phyloP scores from a whole-genome alignment of 2,888 invertebrate genomes.

The Drosophila longiperda region DNA sequence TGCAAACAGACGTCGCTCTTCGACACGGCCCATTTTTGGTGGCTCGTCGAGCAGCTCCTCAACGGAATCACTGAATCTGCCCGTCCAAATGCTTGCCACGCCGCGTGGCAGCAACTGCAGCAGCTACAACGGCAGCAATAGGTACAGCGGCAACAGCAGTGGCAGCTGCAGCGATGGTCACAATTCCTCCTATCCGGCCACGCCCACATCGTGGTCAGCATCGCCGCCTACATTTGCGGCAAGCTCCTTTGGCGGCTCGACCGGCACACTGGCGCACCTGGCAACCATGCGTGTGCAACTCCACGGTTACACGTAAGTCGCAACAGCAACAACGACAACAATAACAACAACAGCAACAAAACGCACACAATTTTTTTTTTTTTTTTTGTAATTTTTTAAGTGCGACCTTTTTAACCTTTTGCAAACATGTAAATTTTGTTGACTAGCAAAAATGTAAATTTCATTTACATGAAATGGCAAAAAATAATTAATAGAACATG shows the following conservation, averaged over 20 bases:
- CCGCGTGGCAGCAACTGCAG: conserved; percentile 44
- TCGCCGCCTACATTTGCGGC: conserved; percentile 64
- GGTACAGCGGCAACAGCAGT: conserved; percentile 23
- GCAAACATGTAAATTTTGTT: neutral
- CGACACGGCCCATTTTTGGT: conserved; percentile 35
- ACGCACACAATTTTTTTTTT: conserved; percentile 6
- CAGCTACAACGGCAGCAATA: conserved; percentile 16
- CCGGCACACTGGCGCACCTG: conserved; percentile 51
- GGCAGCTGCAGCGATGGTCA: conserved; percentile 24
- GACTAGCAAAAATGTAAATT: neutral
- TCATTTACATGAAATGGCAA: neutral
- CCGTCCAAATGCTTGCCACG: conserved; percentile 19
- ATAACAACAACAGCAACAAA: neutral
- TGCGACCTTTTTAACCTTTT: neutral
- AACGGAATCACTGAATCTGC: conserved; percentile 71
- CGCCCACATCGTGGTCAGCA: conserved; percentile 75
- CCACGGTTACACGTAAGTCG: conserved; percentile 65
- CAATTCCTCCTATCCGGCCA: conserved; percentile 67
- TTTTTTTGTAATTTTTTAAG: neutral
- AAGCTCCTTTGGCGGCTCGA: conserved; percentile 40
- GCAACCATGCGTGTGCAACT: conserved; percentile 63
- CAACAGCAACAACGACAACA: neutral
- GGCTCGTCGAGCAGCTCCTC: conserved; percentile 67
- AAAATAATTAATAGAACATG: neutral
- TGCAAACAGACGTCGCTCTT: conserved; percentile 27